Evolutionary conservation across 2,113 vertebrate genomes (phyloP).

Genomic region (Strix uralensis): DNA sequence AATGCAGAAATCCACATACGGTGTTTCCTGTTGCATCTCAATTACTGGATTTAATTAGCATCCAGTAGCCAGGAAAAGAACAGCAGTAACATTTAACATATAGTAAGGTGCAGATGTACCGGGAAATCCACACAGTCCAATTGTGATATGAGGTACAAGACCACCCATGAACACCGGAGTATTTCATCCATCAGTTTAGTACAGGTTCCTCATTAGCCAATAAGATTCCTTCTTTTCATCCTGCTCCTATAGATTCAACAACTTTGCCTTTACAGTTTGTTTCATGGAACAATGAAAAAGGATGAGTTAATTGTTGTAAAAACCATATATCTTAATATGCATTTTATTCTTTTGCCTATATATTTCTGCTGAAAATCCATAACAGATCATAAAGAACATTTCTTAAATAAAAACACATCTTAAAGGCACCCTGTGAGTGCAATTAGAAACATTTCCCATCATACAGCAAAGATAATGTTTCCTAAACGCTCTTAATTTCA

Average conservation of each 20-base stretch:
- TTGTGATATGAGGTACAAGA: background rate
- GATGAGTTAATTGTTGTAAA: background rate
- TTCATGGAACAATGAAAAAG: background rate
- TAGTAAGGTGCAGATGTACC: background rate
- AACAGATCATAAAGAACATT: background rate
- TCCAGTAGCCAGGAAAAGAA: background rate
- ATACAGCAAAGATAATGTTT: conserved; percentile 43
- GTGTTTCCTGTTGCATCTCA: background rate
- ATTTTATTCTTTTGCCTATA: conserved; percentile 3
- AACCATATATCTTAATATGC: background rate
- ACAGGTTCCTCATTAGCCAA: background rate
- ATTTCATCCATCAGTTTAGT: background rate
- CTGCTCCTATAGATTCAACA: background rate
- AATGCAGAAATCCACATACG: background rate
- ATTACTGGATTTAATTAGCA: background rate
- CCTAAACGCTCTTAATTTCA: conserved; percentile 62
- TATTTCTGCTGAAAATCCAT: background rate
- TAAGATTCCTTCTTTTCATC: background rate
- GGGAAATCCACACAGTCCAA: background rate
- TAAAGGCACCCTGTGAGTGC: conserved; percentile 9
- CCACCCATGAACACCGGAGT: background rate
- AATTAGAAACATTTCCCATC: conserved; percentile 33
- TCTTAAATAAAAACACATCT: conserved; percentile 45
- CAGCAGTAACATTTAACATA: background rate
- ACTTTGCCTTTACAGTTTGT: background rate